Evolutionary conservation across 2,113 vertebrate genomes (phyloP).

Genomic region (Halichoeres trimaculatus): DNA sequence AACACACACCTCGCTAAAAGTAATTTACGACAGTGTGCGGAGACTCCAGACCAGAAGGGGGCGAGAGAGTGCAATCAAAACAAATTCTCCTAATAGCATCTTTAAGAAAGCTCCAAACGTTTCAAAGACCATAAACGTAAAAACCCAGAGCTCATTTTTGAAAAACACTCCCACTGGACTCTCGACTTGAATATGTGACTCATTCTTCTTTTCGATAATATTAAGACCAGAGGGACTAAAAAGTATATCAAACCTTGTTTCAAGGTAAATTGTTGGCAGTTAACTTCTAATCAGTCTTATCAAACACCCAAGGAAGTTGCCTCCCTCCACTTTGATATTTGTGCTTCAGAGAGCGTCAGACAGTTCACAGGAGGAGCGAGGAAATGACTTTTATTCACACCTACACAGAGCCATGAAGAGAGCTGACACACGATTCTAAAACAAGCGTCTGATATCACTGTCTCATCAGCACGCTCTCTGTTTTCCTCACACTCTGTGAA

Average conservation of each 20-base stretch:
- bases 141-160: too few relatives aligned
- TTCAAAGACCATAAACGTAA: not conserved
- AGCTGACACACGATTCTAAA: constrained; percentile 40
- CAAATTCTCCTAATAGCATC: too few relatives aligned
- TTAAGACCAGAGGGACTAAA: not conserved
- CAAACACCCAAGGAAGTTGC: not conserved
- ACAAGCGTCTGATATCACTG: constrained; percentile 59
- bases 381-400: constrained; percentile 44
- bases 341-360: not conserved
- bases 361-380: not conserved
- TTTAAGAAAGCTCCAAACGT: not conserved
- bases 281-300: not conserved
- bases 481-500: constrained; percentile 59
- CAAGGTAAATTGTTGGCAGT: too few relatives aligned
- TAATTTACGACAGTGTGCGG: too few relatives aligned
- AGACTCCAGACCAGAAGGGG: too few relatives aligned
- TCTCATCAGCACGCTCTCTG: constrained; percentile 46
- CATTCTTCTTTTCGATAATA: too few relatives aligned
- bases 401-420: constrained; percentile 25
- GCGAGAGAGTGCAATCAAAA: too few relatives aligned
- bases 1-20: too few relatives aligned
- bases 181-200: too few relatives aligned
- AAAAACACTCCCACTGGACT: too few relatives aligned
- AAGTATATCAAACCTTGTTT: not conserved
- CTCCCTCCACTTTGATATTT: not conserved